Base-by-base conservation (phyloP, 2,797 vertebrate genomes). In the Sphaeramia orbicularis region DNA sequence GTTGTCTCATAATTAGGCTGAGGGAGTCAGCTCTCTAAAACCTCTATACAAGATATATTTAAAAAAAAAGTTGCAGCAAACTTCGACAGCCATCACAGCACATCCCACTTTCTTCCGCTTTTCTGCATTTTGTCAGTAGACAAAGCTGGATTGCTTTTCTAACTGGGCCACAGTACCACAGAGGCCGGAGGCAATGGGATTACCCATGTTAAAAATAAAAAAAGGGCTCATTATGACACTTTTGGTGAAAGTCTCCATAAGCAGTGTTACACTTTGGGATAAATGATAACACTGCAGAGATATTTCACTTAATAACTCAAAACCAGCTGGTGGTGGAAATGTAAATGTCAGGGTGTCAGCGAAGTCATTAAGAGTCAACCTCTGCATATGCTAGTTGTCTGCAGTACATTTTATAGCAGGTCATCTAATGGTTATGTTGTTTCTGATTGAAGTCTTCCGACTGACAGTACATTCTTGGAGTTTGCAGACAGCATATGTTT, bases 121-220 rank as follows among this genome's bases (percentile, higher is more conserved):
- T 55, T 54, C 41, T 55, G 36, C 45, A 16, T 52, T 47, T 49
- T 12, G 15, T 32, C 42, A 51, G 14, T 38, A n/a, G 42, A 54
- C 36, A 52, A 61, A 58, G 24, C 27, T 37, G 57, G 36, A 32
- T 3, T 9, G 13, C 30, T 50, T 56, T 10, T 45, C 10, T 40
- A 66, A 71, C 45, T 65, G 50, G 45, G 79, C 53, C 62, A 52
- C 19, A 36, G 11, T 38, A 63, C 56, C 19, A 30, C 41, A 13
- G 19, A 14, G 6, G 8, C 61, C 12, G 14, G n/a, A 57, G 71
- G 70, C 54, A 35, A 16, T 41, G 42, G 19, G 69, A 64, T 63
- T 55, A 52, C 49, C 65, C 51, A 38, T 53, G 50, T 53, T 65
- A 58, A 55, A 70, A 71, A 75, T 54, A 68, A 38, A 52, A 16